phyloP scores from a whole-genome alignment of 2,113 vertebrate species.

The Paramormyrops kingsleyae region DNA sequence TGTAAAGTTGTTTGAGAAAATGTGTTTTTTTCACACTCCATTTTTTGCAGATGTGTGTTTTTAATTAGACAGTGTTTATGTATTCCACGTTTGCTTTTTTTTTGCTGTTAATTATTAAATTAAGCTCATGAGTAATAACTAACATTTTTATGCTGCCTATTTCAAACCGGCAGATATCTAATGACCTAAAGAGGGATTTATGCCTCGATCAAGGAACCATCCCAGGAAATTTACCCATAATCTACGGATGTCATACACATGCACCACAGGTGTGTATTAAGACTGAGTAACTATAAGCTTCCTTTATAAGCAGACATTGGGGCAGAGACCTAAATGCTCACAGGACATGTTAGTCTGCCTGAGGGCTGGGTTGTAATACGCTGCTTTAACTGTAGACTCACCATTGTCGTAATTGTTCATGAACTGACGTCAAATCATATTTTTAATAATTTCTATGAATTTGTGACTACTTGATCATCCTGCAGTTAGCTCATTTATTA shows the following conservation, averaged over 20 bases:
- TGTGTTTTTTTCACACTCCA: background rate
- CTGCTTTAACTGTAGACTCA: no score
- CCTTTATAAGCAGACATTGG: no score
- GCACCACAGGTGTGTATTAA: conserved; percentile 39
- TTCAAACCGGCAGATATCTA: conserved; percentile 38
- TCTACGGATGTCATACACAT: conserved; percentile 42
- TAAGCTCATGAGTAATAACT: background rate
- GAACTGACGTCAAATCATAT: no score
- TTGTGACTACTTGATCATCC: no score
- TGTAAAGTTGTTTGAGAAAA: background rate
- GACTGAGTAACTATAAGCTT: no score
- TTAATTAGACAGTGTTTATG: background rate
- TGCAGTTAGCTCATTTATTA: no score
- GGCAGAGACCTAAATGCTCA: no score
- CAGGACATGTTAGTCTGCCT: no score
- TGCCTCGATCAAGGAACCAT: conserved; percentile 55
- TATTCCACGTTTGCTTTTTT: background rate
- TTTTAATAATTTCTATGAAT: no score
- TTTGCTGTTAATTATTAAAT: background rate
- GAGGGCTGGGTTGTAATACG: no score
- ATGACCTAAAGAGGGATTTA: conserved; percentile 22
- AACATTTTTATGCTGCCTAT: background rate
- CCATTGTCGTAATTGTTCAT: no score
- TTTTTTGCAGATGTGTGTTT: background rate
- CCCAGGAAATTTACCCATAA: conserved; percentile 45